phyloP scores from a whole-genome alignment of 2,113 vertebrate genomes.

The Psittacara wagleri region DNA sequence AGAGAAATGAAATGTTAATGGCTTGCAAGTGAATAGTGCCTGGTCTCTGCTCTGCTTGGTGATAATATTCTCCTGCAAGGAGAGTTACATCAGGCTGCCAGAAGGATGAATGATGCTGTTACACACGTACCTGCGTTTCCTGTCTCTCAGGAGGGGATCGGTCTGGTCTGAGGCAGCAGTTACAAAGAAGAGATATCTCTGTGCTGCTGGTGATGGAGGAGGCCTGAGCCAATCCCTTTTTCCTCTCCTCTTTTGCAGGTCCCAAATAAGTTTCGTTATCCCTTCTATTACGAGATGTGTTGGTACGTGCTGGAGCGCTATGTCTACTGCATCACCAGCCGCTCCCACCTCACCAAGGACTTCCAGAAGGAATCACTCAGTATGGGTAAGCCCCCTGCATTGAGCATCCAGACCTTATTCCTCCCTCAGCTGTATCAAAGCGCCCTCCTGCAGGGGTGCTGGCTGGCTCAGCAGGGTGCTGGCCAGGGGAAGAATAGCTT shows the following conservation, averaged over 20 bases:
- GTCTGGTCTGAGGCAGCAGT: neutral
- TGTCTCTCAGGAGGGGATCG: neutral
- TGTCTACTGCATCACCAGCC: slow-evolving; percentile 91
- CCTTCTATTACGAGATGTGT: slow-evolving; percentile 99
- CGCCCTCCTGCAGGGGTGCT: neutral
- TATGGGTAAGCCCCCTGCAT: slow-evolving; percentile 80
- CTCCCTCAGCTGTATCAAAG: fast-evolving
- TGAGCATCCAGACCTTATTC: neutral
- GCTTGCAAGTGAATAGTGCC: neutral
- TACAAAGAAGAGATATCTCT: neutral
- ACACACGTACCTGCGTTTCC: neutral
- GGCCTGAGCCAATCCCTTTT: neutral
- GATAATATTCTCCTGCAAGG: neutral
- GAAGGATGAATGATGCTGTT: neutral
- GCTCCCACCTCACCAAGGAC: slow-evolving; percentile 92
- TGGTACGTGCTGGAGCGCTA: slow-evolving; percentile 98
- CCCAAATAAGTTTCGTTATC: slow-evolving; percentile 95
- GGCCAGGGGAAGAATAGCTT: neutral
- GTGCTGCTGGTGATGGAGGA: neutral
- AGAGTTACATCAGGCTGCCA: neutral
- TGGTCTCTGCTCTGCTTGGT: neutral
- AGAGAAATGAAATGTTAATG: neutral
- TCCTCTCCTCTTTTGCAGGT: slow-evolving; percentile 78
- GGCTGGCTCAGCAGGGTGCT: neutral
- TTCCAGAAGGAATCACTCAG: slow-evolving; percentile 95